Base-by-base conservation (phyloP, 2,888 invertebrate species). In the Spilarctia lutea region DNA sequence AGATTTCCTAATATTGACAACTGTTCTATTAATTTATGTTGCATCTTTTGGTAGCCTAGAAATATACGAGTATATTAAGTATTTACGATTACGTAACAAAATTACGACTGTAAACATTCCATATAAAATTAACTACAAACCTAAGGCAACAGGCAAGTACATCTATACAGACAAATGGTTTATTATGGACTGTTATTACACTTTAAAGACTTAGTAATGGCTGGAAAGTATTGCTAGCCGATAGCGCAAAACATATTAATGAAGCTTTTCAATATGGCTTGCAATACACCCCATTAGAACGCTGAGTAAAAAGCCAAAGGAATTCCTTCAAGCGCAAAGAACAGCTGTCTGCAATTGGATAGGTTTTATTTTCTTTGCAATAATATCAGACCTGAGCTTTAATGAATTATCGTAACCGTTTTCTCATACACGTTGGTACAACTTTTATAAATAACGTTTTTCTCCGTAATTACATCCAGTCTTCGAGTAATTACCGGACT, bases 401-500 rank as follows among this genome's bases (percentile, higher is more conserved):
- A 68, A 68, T n/a, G 33, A 48, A 6, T 11, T 68, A 33, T 48
- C 68, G 24, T 48, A 48, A 48, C 48, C 24, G 24, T 68, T 68
- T 24, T 68, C 67, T 45, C 27, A 68, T 30, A 30, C 4, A 4
- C 45, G 45, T 68, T 68, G 27, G 30, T 45, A 68, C 30, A 48
- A 68, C 30, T 4, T 13, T 48, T 68, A 18, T 48, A 24, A 48
- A 18, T 33, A 24, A 48, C 48, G 33, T 33, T 68, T 68, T 66
- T 48, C 33, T 48, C 30, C 24, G 13, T 48, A 48, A 48, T 48
- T 68, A 68, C 48, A 30, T 20, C 68, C 11, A 68, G 30, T 16
- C 8, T 68, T 68, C 27, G 45, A 68, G 30, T 48, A 30, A 68
- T 68, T 68, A 68, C 48, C 4, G 68, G 30, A 68, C 48, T 68